phyloP scores from a whole-genome alignment of 37 sponge, comb jelly and placozoan genomes.

The Oscarella lobularis region DNA sequence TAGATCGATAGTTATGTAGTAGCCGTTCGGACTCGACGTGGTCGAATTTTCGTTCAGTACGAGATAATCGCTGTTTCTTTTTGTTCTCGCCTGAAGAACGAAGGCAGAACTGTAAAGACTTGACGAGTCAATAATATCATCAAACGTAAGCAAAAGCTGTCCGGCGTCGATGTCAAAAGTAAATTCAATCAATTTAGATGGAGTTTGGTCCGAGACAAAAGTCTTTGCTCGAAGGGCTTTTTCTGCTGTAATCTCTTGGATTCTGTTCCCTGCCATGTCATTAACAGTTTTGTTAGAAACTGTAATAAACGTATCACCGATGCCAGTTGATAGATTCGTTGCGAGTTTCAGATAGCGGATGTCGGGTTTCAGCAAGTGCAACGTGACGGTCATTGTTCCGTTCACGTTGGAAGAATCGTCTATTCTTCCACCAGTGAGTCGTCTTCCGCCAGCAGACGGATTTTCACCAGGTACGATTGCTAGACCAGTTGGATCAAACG shows the following conservation, averaged over 20 bases:
- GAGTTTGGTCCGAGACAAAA: conserved; percentile 39
- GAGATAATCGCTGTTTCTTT: conserved; percentile 16
- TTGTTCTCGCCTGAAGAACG: conserved; percentile 31
- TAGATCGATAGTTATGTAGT: not conserved
- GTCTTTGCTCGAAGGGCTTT: conserved; percentile 17
- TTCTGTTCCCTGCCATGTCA: conserved; percentile 67
- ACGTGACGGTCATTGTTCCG: not conserved
- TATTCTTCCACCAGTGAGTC: not conserved
- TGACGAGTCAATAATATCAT: conserved; percentile 66
- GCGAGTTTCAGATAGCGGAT: conserved; percentile 27
- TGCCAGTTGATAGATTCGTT: conserved; percentile 21
- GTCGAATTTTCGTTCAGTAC: conserved; percentile 29
- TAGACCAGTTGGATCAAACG: conserved; percentile 35
- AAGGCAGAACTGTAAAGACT: conserved; percentile 54
- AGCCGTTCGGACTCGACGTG: conserved; percentile 59
- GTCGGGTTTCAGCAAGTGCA: not conserved
- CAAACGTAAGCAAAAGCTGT: conserved; percentile 67
- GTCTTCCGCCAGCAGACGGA: not conserved
- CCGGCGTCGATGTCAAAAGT: conserved; percentile 64
- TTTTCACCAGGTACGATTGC: not conserved
- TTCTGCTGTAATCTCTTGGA: conserved; percentile 14
- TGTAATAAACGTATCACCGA: conserved; percentile 8
- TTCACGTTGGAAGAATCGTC: not conserved
- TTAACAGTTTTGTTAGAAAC: conserved; percentile 11
- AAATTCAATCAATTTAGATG: conserved; percentile 43